phyloP scores from a whole-genome alignment of 1,140 invertebrate genomes.

The Saccostrea cuccullata region DNA sequence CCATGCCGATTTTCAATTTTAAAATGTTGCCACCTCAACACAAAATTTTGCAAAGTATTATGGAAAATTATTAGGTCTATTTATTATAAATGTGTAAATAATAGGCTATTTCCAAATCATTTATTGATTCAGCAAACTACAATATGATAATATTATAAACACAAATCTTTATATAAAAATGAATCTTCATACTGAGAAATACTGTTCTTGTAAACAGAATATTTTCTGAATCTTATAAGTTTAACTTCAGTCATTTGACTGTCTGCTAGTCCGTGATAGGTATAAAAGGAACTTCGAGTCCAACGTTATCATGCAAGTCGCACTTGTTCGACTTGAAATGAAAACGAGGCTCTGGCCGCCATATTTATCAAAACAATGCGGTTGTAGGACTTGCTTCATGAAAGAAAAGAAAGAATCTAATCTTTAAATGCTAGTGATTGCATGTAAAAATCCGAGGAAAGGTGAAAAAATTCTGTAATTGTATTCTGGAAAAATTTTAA shows the following conservation, averaged over 20 bases:
- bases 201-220: too few relatives aligned
- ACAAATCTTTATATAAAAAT: too few relatives aligned
- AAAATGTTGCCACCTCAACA: too few relatives aligned
- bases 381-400: constrained; percentile 4
- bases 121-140: too few relatives aligned
- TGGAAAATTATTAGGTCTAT: too few relatives aligned
- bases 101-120: too few relatives aligned
- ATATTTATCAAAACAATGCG: constrained; percentile 30
- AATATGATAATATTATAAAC: too few relatives aligned
- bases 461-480: not conserved
- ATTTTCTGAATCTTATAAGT: too few relatives aligned
- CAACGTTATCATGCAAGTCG: constrained; percentile 11
- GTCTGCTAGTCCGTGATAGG: constrained; percentile 21
- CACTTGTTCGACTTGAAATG: not conserved
- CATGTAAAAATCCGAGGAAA: not conserved
- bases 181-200: too few relatives aligned
- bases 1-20: too few relatives aligned
- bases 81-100: too few relatives aligned
- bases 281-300: constrained; percentile 16
- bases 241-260: not conserved
- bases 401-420: not conserved
- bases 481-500: not conserved
- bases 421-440: not conserved
- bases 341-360: constrained; percentile 25
- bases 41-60: too few relatives aligned